Conservation (phyloP, 2,888 invertebrate genomes). For the Micoletzkya japonica region DNA sequence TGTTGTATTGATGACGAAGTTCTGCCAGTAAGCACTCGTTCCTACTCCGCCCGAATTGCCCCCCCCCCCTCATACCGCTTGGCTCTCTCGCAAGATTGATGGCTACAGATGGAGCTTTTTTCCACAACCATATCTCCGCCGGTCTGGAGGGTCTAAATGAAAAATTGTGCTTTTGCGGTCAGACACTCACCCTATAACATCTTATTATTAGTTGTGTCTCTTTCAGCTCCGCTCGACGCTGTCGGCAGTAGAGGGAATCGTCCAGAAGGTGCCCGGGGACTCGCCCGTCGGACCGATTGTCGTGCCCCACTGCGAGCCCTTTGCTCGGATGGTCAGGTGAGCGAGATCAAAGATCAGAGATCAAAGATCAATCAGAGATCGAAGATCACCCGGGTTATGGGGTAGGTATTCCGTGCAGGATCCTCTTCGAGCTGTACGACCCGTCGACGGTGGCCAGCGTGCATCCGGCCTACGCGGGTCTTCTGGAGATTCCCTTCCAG, state of each 20-base stretch:
- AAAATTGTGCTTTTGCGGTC: no score
- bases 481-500: conserved; percentile 42
- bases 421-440: conserved; percentile 36
- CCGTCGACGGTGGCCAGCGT: conserved; percentile 30
- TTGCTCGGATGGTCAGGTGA: conserved; percentile 19
- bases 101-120: no score
- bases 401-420: conserved; percentile 19
- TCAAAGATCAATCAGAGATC: neutral
- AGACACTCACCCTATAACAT: no score
- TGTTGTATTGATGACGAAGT: no score
- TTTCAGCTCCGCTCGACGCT: conserved; percentile 23
- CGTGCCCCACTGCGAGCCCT: conserved; percentile 20
- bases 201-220: neutral
- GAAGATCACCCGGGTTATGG: neutral
- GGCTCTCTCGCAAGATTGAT: no score
- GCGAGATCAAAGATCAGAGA: neutral
- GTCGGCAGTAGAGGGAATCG: conserved; percentile 19
- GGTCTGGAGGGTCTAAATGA: no score
- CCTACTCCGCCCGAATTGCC: no score
- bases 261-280: conserved; percentile 13
- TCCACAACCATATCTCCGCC: no score
- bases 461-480: conserved; percentile 37
- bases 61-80: no score
- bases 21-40: no score
- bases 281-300: conserved; percentile 20